phyloP scores from a whole-genome alignment of 2,113 vertebrate species.

The Maccullochella peelii region DNA sequence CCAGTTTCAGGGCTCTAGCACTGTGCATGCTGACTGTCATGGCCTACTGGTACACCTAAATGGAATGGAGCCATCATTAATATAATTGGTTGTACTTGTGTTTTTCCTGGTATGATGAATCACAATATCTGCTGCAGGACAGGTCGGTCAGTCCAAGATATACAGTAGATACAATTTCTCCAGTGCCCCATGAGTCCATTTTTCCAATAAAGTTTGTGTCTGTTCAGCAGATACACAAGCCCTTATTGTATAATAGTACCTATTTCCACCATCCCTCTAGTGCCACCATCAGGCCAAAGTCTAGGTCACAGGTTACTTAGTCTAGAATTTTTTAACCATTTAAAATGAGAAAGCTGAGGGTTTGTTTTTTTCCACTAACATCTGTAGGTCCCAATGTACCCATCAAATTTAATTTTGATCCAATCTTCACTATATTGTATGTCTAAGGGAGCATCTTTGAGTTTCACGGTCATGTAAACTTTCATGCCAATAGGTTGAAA shows the following conservation, averaged over 20 bases:
- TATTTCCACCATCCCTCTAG: not conserved
- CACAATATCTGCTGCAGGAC: not conserved
- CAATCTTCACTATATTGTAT: not conserved
- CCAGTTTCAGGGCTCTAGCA: not conserved
- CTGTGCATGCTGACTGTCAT: not conserved
- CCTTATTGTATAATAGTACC: not conserved
- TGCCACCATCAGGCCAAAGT: not conserved
- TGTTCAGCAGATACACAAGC: not conserved
- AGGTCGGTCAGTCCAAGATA: not conserved
- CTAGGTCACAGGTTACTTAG: not conserved
- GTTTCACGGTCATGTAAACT: not conserved
- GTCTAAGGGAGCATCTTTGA: not conserved
- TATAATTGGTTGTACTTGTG: conserved; percentile 16
- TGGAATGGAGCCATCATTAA: conserved; percentile 17
- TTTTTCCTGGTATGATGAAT: conserved; percentile 1
- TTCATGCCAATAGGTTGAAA: not conserved
- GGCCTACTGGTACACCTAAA: not conserved
- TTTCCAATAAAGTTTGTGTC: not conserved
- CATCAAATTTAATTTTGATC: not conserved
- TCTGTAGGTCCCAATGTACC: not conserved
- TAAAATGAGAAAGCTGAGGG: not conserved
- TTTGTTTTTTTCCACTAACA: not conserved
- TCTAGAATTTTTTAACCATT: not conserved
- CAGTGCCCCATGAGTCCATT: not conserved
- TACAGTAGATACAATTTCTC: not conserved